Base-by-base conservation (phyloP, 2,113 vertebrate species). In the Hylia prasina region DNA sequence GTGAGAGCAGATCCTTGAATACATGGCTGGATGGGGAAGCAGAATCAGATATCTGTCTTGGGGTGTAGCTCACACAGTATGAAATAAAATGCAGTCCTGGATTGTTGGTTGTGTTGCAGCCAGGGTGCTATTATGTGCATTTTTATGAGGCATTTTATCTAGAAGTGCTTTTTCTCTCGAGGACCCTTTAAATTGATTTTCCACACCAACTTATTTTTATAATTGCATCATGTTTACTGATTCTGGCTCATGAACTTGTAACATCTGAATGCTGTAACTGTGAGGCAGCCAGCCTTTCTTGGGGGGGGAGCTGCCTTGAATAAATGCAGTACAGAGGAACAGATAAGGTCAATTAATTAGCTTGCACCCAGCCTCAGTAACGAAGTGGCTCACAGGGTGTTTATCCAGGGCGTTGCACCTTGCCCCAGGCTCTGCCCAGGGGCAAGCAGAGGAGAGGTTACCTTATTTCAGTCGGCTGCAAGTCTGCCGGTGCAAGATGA, bases 61-160 rank as follows among this genome's bases (percentile, higher is more conserved):
- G 64, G 28, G 10, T 94, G 23, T 83, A 40, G 40, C 71, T 83
- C 10, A 10, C 51, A 60, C 60, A 53, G 23, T 56, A 42, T 1
- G 0, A 90, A 75, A 70, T 40, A 48, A 90, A 88, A 90, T 6
- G 8, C 45, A 22, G n/a, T 82, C 54, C 77, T 2, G 7, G 14
- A 23, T 31, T 88, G 50, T 63, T 94, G 61, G n/a, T 37, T 87
- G 48, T 72, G 70, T 80, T 57, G 82, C 76, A 95, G 78, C 50
- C 92, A 42, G 63, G 82, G 78, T 83, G 71, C 68, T 57, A 28
- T 84, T 82, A 79, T 7, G 2, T 95, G 84, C 82, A 37, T 90
- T 94, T 96, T 96, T 95, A 92, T 93, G 91, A 96, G 88, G 82
- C 89, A 31, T 96, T 94, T 96, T 95, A 87, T 97, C 91, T 91